Evolutionary conservation across 2,888 invertebrate species (phyloP).

Genomic region (Calameuta filiformis): DNA sequence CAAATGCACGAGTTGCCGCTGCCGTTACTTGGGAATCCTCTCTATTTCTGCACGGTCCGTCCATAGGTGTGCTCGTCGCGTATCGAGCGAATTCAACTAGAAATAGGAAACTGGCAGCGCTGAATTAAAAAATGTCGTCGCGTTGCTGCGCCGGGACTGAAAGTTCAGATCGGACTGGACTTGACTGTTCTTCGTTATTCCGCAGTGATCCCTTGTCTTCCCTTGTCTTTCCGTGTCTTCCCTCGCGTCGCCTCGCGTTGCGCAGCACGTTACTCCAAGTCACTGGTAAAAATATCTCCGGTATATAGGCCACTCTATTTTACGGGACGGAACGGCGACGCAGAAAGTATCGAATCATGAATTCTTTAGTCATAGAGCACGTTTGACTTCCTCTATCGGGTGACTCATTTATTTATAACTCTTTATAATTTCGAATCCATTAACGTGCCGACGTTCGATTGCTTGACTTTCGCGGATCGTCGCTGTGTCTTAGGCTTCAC

Average conservation of each 20-base stretch:
- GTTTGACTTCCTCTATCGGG: background rate
- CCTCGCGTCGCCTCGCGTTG: background rate
- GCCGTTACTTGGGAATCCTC: background rate
- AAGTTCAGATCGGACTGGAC: background rate
- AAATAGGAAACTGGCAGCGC: background rate
- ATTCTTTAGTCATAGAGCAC: background rate
- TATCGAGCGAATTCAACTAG: background rate
- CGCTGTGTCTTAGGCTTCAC: background rate
- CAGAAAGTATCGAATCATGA: background rate
- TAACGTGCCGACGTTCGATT: background rate
- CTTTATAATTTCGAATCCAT: background rate
- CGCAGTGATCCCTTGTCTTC: background rate
- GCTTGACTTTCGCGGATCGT: background rate
- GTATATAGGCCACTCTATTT: constrained; percentile 21
- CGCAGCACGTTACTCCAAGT: constrained; percentile 7
- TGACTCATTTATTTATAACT: background rate
- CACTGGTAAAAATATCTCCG: constrained; percentile 29
- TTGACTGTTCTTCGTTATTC: background rate
- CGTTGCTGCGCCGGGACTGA: background rate
- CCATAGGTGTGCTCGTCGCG: background rate
- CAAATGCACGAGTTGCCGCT: background rate
- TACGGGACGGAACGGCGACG: background rate
- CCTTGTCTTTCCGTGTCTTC: background rate
- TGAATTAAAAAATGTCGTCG: background rate
- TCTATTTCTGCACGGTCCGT: background rate